Base-by-base conservation (phyloP, 2,888 invertebrate genomes). In the Cryptocephalus primarius region DNA sequence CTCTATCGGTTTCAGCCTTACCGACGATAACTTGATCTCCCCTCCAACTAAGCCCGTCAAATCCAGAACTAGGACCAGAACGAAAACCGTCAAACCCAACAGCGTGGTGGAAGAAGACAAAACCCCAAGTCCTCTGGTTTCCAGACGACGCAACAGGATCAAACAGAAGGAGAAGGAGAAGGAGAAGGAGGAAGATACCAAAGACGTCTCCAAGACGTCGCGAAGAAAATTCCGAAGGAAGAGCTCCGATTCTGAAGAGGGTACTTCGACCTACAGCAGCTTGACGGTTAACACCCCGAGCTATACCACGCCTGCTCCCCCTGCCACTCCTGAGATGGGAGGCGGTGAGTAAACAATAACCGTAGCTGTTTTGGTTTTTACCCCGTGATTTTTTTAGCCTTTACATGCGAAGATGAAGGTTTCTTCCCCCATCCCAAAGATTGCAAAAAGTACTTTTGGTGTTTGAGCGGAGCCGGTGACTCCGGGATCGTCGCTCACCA, bases 361-460 rank as follows among this genome's bases (percentile, higher is more conserved):
- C 40, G 45, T 41, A 43, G 36, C 33, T 11, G 34, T 32, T 22
- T 36, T 32, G 6, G 22, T 22, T 22, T 22, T 22, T 4, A 22
- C 12, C n/a, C n/a, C 36, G 6, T 36, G n/a, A 4, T 44, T 50
- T 54, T 67, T 65, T 8, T 70, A 85, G 90, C 88, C 64, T 93
- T 93, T 70, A 88, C 88, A 65, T 93, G 93, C 66, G 85, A 82
- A 59, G 92, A 93, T 54, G 93, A 93, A 73, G 93, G 93, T 2
- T 93, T 93, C 74, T 93, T 83, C 72, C 83, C 84, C 11, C 91
- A 93, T 71, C 92, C 92, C 0, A 79, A 88, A 38, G 92, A 93
- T 68, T 93, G 93, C 69, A 90, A 91, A 67, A 92, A 92, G 66
- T 93, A 93, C 65, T 93, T 88, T 72, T 93, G 93, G 92, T 93